phyloP scores from a whole-genome alignment of 2,888 invertebrate genomes.

The Synergus umbraculus region DNA sequence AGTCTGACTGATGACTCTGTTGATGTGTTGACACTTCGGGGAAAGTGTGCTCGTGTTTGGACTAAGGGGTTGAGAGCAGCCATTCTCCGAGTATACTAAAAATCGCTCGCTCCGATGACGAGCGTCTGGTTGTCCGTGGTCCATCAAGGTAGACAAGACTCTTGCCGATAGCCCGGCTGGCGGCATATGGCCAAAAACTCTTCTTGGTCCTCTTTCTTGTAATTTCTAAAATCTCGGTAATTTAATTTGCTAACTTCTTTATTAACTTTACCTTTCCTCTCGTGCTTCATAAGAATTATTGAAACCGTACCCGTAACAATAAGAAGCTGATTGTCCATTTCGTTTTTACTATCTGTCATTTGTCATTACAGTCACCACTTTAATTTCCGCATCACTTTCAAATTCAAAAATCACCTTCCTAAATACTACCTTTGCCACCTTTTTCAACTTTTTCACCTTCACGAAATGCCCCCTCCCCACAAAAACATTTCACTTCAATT shows the following conservation, averaged over 20 bases:
- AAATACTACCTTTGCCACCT: not conserved
- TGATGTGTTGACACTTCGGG: constrained; percentile 71
- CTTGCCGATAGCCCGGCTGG: constrained; percentile 76
- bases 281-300: constrained; percentile 11
- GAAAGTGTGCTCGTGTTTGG: constrained; percentile 70
- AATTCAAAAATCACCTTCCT: not conserved
- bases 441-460: not conserved
- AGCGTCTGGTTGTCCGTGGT: constrained; percentile 77
- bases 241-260: constrained; percentile 23
- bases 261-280: not conserved
- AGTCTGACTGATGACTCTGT: constrained; percentile 69
- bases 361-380: not conserved
- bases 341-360: constrained; percentile 4
- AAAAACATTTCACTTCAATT: constrained; percentile 10
- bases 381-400: not conserved
- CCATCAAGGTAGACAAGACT: constrained; percentile 77
- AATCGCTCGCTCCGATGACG: constrained; percentile 77
- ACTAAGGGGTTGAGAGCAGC: constrained; percentile 69
- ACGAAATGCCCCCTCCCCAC: not conserved
- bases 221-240: not conserved
- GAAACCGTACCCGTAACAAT: not conserved
- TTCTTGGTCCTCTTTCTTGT: constrained; percentile 46
- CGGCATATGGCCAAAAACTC: constrained; percentile 74
- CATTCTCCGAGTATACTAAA: constrained; percentile 74
- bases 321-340: not conserved